A percentile compares a stretch with the other conserved stretches of the same genome.
phyloP scores from a whole-genome alignment of 2,113 vertebrate species.

The Lonchura striata region DNA sequence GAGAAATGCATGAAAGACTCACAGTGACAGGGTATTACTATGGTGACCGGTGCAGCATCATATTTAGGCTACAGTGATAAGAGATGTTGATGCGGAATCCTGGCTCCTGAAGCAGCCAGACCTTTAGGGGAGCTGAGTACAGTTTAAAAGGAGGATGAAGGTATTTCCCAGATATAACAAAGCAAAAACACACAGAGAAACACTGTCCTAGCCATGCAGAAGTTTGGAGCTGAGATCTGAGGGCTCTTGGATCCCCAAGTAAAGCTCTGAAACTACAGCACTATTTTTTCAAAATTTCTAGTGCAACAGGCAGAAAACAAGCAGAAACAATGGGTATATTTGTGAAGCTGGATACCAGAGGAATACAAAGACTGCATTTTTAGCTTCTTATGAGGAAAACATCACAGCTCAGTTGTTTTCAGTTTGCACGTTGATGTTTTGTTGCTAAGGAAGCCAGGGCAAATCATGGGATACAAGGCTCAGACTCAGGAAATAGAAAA shows the following conservation, averaged over 20 bases:
- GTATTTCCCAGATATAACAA: neutral
- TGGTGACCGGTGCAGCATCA: neutral
- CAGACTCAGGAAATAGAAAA: neutral
- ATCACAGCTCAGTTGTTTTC: neutral
- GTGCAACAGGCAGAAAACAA: neutral
- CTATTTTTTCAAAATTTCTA: neutral
- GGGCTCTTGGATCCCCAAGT: neutral
- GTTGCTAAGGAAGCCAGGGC: neutral
- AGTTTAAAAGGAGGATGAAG: neutral
- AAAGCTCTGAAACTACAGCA: neutral
- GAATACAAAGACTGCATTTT: conserved; percentile 12
- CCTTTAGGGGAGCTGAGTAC: neutral
- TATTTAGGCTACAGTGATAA: neutral
- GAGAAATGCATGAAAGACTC: neutral
- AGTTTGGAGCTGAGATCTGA: neutral
- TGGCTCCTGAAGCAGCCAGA: neutral
- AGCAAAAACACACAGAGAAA: neutral
- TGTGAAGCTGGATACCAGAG: neutral
- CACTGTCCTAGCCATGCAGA: neutral
- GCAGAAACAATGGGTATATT: neutral
- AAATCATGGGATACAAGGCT: neutral
- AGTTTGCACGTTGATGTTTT: neutral
- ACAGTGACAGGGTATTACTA: neutral
- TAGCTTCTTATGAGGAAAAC: neutral
- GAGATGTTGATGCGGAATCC: neutral